Conservation (phyloP, 2,888 invertebrate species). For the Pherbina coryleti region DNA sequence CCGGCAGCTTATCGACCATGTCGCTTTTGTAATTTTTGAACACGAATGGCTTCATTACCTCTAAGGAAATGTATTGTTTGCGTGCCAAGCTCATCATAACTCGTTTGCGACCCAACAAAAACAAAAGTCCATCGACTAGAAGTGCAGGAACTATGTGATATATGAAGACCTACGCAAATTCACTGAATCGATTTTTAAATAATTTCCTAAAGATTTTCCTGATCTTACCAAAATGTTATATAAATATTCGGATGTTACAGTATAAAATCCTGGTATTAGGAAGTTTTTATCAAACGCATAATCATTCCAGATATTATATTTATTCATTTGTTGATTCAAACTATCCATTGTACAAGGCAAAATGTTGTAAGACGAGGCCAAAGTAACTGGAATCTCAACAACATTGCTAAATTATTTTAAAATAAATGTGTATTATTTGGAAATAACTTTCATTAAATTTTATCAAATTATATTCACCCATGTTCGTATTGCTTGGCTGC, state of each 20-base stretch:
- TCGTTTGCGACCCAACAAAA: conserved; percentile 52
- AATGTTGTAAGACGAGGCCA: conserved; percentile 33
- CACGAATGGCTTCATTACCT: conserved; percentile 60
- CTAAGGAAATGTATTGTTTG: conserved; percentile 53
- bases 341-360: not conserved
- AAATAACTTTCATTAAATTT: not conserved
- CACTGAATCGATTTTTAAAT: too few relatives aligned
- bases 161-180: not conserved
- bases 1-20: conserved; percentile 49
- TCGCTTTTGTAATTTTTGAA: conserved; percentile 57
- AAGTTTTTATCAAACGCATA: conserved; percentile 45
- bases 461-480: not conserved
- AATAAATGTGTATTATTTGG: not conserved
- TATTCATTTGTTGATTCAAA: not conserved
- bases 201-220: too few relatives aligned
- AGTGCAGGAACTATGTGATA: conserved; percentile 53
- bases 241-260: conserved; percentile 37
- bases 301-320: conserved; percentile 36
- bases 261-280: conserved; percentile 34
- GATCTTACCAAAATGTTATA: conserved; percentile 44
- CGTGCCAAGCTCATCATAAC: conserved; percentile 56
- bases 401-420: not conserved
- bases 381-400: conserved; percentile 37
- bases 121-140: conserved; percentile 52
- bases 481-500: conserved; percentile 32